Base-by-base conservation (phyloP, 2,888 invertebrate species). In the Euplagia quadripunctaria region DNA sequence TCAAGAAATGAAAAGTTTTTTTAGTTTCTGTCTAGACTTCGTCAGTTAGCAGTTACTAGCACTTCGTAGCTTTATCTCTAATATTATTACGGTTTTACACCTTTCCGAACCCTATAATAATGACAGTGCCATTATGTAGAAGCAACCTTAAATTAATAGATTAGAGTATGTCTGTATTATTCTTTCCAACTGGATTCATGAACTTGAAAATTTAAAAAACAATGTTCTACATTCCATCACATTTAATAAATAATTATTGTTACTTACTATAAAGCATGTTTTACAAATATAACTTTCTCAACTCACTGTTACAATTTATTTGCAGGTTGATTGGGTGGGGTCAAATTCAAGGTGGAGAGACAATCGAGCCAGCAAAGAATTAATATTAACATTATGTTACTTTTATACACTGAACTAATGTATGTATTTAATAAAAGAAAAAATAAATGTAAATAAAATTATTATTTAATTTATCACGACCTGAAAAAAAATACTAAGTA, bases 251-350 rank as follows among this genome's bases (percentile, higher is more conserved):
- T 71, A 70, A 46, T 68, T 58, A 46, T 51, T 72, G 8, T 46
- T 46, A 46, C 43, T 43, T 63, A 72, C 31, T 31, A 51, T 55
- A 41, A 49, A 67, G 41, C 61, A 61, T 41, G n/a, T 17, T 46
- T 31, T 31, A 31, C 31, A 51, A 65, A 46, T 46, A 71, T 58
- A 58, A 49, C 9, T 71, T 9, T 49, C 5, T 52, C 14, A 41
- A 41, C 43, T 46, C 42, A 61, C 31, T 42, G 41, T 55, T 51
- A 51, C 49, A 68, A 20, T 64, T 52, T 64, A 65, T 71, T 83
- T 78, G 55, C 96, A 98, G 98, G 94, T 97, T 99, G 91, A 99
- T 99, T 92, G 99, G 99, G 85, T 99, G 99, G 99, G 99, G 99
- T 85, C 99, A 99, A 94, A 99, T 99, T 94, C 97, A 99, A 94